Percentiles rank a stretch among this genome's conserved stretches.
Conservation (phyloP, 2,113 vertebrate genomes). For the Oncorhynchus mykiss region DNA sequence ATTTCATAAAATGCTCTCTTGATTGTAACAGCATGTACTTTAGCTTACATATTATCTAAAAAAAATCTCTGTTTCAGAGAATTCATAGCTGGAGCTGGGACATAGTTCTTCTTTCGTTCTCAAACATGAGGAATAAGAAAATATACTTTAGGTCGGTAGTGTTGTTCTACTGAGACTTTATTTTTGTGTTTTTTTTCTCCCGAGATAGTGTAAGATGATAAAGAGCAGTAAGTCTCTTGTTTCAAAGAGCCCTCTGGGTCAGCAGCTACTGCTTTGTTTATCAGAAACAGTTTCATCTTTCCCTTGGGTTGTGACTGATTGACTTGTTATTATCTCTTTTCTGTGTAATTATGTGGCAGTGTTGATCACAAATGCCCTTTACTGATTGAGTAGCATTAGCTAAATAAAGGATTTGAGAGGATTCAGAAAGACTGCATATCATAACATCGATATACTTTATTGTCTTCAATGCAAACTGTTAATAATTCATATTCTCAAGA, state of each 20-base stretch:
- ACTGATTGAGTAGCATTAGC: not conserved
- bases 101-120: not conserved
- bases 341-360: constrained; percentile 5
- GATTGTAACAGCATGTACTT: not conserved
- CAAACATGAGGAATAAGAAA: constrained; percentile 10
- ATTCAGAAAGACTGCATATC: not conserved
- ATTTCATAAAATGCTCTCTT: not conserved
- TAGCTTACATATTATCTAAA: not conserved
- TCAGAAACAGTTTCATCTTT: constrained; percentile 3
- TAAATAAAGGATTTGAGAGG: not conserved
- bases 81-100: not conserved
- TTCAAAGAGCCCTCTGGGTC: not conserved
- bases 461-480: not conserved
- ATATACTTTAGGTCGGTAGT: not conserved
- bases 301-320: constrained; percentile 8
- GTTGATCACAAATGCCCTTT: constrained; percentile 23
- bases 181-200: not conserved
- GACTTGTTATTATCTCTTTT: constrained; percentile 18
- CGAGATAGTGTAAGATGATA: not conserved
- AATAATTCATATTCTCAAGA: too few relatives aligned
- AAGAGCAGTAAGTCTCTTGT: not conserved
- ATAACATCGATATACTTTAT: not conserved
- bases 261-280: constrained; percentile 12
- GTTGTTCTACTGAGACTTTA: constrained; percentile 3
- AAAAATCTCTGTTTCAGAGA: not conserved